These are phyloP conservation scores for Cyclina sinensis DNA, from an alignment of 1,140 invertebrate species.

Conservation along the genomic window DNA sequence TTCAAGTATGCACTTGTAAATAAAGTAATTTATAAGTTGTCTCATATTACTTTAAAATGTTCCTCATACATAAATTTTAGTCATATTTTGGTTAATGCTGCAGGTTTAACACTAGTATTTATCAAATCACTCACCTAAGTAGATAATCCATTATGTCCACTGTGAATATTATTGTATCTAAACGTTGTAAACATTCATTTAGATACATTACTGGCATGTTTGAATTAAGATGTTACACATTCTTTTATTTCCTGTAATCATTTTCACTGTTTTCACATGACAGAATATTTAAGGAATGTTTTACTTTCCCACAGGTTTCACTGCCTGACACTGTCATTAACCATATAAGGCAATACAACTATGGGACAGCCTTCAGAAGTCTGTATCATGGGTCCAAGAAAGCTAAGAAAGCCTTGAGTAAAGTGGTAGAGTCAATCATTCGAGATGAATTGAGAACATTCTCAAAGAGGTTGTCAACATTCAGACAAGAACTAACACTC, in stretches of 20 bases:
- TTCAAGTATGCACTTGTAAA: too few relatives aligned
- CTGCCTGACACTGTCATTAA: not conserved
- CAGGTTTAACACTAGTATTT: too few relatives aligned
- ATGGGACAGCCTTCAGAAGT: not conserved
- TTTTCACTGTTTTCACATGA: not conserved
- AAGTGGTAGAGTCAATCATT: not conserved
- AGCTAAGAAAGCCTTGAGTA: not conserved
- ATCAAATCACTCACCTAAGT: too few relatives aligned
- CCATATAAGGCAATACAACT: not conserved
- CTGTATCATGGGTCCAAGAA: not conserved
- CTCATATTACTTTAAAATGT: too few relatives aligned
- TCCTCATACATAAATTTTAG: too few relatives aligned
- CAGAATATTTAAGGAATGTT: not conserved
- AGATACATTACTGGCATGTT: not conserved
- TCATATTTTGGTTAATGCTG: too few relatives aligned
- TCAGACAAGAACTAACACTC: conserved; percentile 10
- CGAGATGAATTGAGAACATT: conserved; percentile 13
- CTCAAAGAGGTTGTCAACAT: conserved; percentile 13
- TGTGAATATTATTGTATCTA: too few relatives aligned
- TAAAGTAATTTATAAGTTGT: too few relatives aligned
- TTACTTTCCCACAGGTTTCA: not conserved
- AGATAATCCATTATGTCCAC: too few relatives aligned
- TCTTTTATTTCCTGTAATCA: not conserved
- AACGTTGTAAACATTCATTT: not conserved
- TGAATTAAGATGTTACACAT: not conserved